Percentiles rank a stretch among this genome's conserved stretches.
Conservation (phyloP, 1,140 invertebrate genomes). For the Drosophila suzukii region DNA sequence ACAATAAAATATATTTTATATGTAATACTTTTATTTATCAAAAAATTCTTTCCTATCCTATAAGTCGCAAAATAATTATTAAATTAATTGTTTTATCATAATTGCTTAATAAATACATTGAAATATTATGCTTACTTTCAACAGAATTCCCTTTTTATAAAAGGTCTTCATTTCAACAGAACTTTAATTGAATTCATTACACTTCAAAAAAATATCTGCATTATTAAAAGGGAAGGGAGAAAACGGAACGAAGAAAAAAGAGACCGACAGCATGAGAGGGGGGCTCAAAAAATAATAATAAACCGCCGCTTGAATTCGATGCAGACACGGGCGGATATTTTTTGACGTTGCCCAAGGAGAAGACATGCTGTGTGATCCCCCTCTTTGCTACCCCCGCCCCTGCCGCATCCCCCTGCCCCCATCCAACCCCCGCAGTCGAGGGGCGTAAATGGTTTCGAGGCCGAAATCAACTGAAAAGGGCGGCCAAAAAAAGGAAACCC, state of each 20-base stretch:
- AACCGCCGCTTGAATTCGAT: constrained; percentile 60
- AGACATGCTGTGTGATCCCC: constrained; percentile 63
- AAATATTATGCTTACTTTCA: not conserved
- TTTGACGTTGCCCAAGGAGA: constrained; percentile 69
- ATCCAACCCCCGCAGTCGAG: constrained; percentile 30
- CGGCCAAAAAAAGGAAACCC: constrained; percentile 10
- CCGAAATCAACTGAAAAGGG: constrained; percentile 66
- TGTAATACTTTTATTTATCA: too few species aligned
- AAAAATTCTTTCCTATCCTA: too few species aligned
- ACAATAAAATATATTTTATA: too few species aligned
- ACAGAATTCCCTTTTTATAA: not conserved
- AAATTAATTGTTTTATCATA: too few species aligned
- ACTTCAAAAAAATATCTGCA: constrained; percentile 30
- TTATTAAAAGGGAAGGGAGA: not conserved
- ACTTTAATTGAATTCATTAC: constrained; percentile 55
- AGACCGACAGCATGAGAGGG: constrained; percentile 13
- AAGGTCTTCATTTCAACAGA: constrained; percentile 12
- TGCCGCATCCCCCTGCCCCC: constrained; percentile 8
- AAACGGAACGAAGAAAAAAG: constrained; percentile 6
- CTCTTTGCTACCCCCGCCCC: not conserved
- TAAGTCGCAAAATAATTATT: too few species aligned
- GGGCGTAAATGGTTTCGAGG: constrained; percentile 76
- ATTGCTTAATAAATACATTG: not conserved
- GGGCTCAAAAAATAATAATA: constrained; percentile 62
- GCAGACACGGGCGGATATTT: constrained; percentile 78